These are phyloP conservation scores for Anisognathus igniventris DNA, from an alignment of 2,797 vertebrate genomes.

Conservation along the genomic window DNA sequence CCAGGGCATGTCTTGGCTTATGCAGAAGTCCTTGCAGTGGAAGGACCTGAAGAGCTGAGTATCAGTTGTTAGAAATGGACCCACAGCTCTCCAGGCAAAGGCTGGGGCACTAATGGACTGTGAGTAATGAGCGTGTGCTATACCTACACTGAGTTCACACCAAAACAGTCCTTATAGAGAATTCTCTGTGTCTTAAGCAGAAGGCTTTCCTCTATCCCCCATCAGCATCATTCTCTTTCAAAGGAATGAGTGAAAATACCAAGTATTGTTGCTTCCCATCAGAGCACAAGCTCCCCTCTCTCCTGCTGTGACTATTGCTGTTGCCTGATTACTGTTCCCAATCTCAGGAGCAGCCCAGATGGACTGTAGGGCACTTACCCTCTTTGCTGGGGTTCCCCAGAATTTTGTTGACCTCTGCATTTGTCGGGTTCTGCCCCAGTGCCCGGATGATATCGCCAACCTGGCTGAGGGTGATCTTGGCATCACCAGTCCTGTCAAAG, in stretches of 20 bases:
- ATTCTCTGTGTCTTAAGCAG: background rate
- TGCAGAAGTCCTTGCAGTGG: background rate
- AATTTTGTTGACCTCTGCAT: slow-evolving; percentile 84
- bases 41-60: background rate
- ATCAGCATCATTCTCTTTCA: background rate
- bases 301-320: background rate
- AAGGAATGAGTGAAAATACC: background rate
- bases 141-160: background rate
- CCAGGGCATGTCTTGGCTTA: background rate
- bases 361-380: slow-evolving; percentile 68
- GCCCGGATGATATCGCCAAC: slow-evolving; percentile 94
- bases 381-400: slow-evolving; percentile 88
- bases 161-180: background rate
- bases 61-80: background rate
- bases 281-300: background rate
- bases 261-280: too few relatives aligned
- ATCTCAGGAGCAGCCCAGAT: background rate
- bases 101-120: background rate
- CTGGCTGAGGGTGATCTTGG: slow-evolving; percentile 89
- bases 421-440: slow-evolving; percentile 97
- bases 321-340: background rate
- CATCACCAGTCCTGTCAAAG: slow-evolving; percentile 95
- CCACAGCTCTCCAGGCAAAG: background rate
- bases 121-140: background rate
- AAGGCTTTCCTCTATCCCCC: background rate